Percentiles rank a stretch among this genome's conserved stretches.
phyloP scores from a whole-genome alignment of 2,888 invertebrate genomes.

The Pachymerium ferrugineum region DNA sequence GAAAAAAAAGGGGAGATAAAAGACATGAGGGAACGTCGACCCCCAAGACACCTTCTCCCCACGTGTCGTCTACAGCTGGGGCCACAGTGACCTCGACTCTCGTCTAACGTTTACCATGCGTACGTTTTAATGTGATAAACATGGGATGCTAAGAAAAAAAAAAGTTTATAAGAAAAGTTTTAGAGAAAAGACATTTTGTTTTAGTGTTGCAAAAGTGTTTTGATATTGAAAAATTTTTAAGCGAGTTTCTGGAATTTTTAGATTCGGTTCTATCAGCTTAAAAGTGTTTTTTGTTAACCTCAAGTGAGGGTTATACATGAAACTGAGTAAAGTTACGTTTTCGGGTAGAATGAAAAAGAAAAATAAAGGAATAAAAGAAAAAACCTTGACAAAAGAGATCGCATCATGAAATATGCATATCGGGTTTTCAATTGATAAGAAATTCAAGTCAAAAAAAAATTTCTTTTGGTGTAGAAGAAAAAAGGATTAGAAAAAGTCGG shows the following conservation, averaged over 20 bases:
- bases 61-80: neutral
- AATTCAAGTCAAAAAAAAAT: constrained; percentile 1
- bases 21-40: neutral
- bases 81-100: neutral
- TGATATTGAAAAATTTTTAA: too few relatives aligned
- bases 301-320: neutral
- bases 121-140: constrained; percentile 28
- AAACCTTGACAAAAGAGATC: constrained; percentile 12
- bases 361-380: too few relatives aligned
- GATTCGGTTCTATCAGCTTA: neutral
- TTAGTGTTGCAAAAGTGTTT: too few relatives aligned
- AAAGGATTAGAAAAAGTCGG: neutral
- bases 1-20: neutral
- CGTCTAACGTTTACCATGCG: neutral
- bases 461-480: neutral
- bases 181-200: too few relatives aligned
- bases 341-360: neutral
- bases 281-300: neutral
- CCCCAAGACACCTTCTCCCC: neutral
- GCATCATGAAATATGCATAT: constrained; percentile 21
- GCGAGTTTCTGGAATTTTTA: neutral
- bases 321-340: neutral
- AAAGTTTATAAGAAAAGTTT: too few relatives aligned
- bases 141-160: too few relatives aligned
- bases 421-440: constrained; percentile 18